Percentiles rank a stretch among this genome's conserved stretches.
These are phyloP conservation scores for Ostrea denselamellosa DNA, from an alignment of 1,140 invertebrate species.

Conservation along the genomic window DNA sequence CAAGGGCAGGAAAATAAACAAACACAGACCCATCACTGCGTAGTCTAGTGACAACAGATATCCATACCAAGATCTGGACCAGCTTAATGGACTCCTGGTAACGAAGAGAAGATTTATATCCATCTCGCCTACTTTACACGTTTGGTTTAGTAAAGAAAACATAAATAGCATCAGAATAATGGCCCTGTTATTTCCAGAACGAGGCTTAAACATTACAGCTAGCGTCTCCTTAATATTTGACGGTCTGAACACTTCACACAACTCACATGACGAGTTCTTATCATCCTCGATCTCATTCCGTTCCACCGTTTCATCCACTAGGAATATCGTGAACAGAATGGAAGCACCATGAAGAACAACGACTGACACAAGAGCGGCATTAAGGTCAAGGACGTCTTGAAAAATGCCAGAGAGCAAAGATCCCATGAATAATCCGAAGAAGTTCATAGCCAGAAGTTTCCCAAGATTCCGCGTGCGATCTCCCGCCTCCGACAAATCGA, in stretches of 20 bases:
- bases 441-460: conserved; percentile 76
- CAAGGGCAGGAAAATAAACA: conserved; percentile 73
- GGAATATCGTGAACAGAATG: conserved; percentile 65
- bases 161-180: conserved; percentile 66
- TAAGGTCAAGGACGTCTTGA: conserved; percentile 66
- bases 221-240: conserved; percentile 69
- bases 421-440: conserved; percentile 76
- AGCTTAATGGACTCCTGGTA: conserved; percentile 70
- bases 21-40: conserved; percentile 71
- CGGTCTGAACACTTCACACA: conserved; percentile 60
- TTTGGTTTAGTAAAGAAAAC: conserved; percentile 67
- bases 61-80: conserved; percentile 76
- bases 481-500: conserved; percentile 71
- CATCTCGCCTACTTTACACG: conserved; percentile 75
- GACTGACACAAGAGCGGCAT: conserved; percentile 68
- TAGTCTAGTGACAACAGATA: conserved; percentile 77
- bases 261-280: conserved; percentile 45
- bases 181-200: conserved; percentile 60
- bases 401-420: conserved; percentile 73
- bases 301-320: conserved; percentile 67
- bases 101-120: conserved; percentile 76
- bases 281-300: conserved; percentile 55
- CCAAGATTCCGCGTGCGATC: conserved; percentile 73
- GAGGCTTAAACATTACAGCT: conserved; percentile 62
- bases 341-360: conserved; percentile 64